These are phyloP conservation scores for Eospalax fontanierii DNA, from an alignment of 2,797 vertebrate species.

Conservation along the genomic window DNA sequence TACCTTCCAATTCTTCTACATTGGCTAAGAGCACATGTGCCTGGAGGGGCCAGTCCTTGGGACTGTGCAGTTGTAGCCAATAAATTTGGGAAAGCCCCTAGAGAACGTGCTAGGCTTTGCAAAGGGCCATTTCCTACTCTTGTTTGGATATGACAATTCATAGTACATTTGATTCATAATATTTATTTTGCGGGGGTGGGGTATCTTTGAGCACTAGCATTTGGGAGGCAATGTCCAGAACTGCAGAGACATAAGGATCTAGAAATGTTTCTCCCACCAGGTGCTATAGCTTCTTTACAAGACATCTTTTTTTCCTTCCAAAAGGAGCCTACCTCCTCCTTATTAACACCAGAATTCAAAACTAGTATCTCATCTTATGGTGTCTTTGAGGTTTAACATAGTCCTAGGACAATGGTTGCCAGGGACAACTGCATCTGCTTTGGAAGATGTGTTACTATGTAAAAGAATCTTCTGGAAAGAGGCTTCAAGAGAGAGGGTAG, in stretches of 20 bases:
- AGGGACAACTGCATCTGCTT: neutral
- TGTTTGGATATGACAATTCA: neutral
- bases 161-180: neutral
- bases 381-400: slow-evolving; percentile 8
- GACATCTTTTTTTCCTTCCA: neutral
- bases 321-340: neutral
- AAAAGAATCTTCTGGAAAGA: neutral
- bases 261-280: neutral
- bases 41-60: neutral
- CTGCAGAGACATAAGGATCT: neutral
- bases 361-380: neutral
- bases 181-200: neutral
- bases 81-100: neutral
- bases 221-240: neutral
- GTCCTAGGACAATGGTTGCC: neutral
- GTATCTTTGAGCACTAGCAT: neutral
- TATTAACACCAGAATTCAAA: neutral
- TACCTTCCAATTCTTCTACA: neutral
- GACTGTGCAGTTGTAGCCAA: neutral
- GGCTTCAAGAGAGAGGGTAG: neutral
- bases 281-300: neutral
- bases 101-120: neutral
- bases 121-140: neutral
- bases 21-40: fast-evolving
- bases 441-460: neutral